Conservation (phyloP, 2,797 vertebrate genomes). For the Naso thynnoides region DNA sequence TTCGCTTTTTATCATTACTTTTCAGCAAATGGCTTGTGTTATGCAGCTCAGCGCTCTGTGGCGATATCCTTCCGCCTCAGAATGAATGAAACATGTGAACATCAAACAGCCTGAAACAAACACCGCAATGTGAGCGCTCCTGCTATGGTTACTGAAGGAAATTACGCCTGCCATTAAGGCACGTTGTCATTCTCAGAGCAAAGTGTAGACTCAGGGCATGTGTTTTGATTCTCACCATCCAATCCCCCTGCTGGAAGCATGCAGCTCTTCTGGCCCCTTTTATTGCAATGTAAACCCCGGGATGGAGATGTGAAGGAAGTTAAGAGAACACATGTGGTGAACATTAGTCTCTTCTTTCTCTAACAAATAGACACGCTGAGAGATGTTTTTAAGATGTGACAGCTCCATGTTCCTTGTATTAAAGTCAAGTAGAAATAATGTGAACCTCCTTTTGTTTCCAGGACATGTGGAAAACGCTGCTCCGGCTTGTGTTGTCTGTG, state of each 20-base stretch:
- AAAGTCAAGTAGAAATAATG: constrained; percentile 40
- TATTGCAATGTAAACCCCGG: constrained; percentile 74
- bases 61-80: constrained; percentile 47
- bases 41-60: constrained; percentile 49
- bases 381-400: constrained; percentile 68
- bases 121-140: constrained; percentile 36
- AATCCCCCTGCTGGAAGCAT: constrained; percentile 50
- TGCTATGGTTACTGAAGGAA: constrained; percentile 49
- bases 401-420: constrained; percentile 40
- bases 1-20: constrained; percentile 49
- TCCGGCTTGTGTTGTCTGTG: constrained; percentile 34
- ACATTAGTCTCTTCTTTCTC: constrained; percentile 72
- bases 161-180: constrained; percentile 41
- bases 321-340: constrained; percentile 74
- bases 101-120: constrained; percentile 63
- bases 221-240: constrained; percentile 67
- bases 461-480: constrained; percentile 34
- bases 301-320: constrained; percentile 59
- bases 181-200: constrained; percentile 50
- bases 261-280: constrained; percentile 66
- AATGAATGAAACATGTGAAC: constrained; percentile 62
- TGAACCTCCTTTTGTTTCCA: constrained; percentile 42
- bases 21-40: constrained; percentile 59
- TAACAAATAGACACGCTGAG: constrained; percentile 63
- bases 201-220: constrained; percentile 35